Evolutionary conservation across 2,888 invertebrate genomes (phyloP), one percentile per base, ranked within the genome.

Genomic region (Abscondita cerata): DNA sequence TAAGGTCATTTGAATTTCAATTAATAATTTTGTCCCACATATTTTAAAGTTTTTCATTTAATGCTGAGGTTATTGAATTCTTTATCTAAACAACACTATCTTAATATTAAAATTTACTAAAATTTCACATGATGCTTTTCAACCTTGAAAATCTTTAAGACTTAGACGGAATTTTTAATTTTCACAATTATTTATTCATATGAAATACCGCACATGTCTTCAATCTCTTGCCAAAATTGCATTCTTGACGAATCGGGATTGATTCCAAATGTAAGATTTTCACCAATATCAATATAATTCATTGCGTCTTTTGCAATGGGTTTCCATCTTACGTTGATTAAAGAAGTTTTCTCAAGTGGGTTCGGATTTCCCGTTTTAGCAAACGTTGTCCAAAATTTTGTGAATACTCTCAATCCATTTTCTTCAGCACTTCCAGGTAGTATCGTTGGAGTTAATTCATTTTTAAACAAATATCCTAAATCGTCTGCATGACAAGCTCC

Each of bases 401-500:
- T 65, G 56, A 76, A 65, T 36, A 70, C 64, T 5, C 56, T 54
- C 6, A 73, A 51, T 6, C 69, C 58, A 18, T 64, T 63, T 6
- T 67, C 68, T 67, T 73, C 73, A 3, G 66, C 18, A 51, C 68
- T 66, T 2, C 59, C 61, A n/a, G 66, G 52, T 0, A 59, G 54
- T 13, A 70, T 65, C 44, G 54, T 40, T 3, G 72, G 69, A 1
- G 68, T 65, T 3, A 61, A 8, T 9, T 44, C 16, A 46, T 51
- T 66, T 56, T 71, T 71, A 55, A 76, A 76, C 13, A 76, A 52
- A 50, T 76, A 75, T 2, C 71, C 72, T 13, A 76, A 47, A 6
- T 76, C 76, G 61, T 76, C 76, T 19, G 64, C 71, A 66, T 75
- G 76, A 19, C 65, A 67, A 1, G 67, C 72, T 19, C 74, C 75